Evolutionary conservation across 2,888 invertebrate genomes (phyloP), one percentile per base, ranked within the genome.

Genomic region (Euplexia lucipara): DNA sequence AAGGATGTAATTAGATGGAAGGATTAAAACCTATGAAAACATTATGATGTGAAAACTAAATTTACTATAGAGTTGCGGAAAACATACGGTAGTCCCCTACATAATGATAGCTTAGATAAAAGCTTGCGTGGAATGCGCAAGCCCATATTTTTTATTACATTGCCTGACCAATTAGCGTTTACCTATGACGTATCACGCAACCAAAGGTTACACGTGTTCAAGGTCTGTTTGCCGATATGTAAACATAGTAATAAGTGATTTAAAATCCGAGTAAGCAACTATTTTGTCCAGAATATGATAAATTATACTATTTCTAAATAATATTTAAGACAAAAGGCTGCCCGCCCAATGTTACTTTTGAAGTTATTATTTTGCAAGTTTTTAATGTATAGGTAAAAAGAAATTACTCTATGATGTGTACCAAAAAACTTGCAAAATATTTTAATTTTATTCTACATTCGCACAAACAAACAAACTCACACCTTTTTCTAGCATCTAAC

Each of bases 1-100:
- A 67, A 42, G 52, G 59, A 20, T 59, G 66, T 73, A 66, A 67
- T 69, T 49, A 74, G 30, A 42, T 37, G 30, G 20, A 22, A 47
- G 71, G 41, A 47, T 44, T 63, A 34, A 71, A 47, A 62, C 47
- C 14, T 16, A 62, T 30, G 47, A 71, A 63, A 71, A 48, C 20
- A 62, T 62, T 22, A 26, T 61, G 22, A 66, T 63, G 20, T 47
- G 20, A 47, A 66, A 71, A 71, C 35, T 41, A 63, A 39, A 30
- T 47, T 66, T 39, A 20, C 26, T 41, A 35, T 41, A 20, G 3
- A 47, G 26, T 20, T 41, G 9, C 10, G 16, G 34, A 62, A 70
- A 47, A 39, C 45, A 70, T 45, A 65, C 26, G 18, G 20, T n/a
- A 10, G 18, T 47, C 7, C n/a, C 8, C 6, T 9, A 3, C 1